These are phyloP conservation scores for Drosophila yakuba DNA, from an alignment of 1,140 invertebrate genomes.

Conservation along the genomic window DNA sequence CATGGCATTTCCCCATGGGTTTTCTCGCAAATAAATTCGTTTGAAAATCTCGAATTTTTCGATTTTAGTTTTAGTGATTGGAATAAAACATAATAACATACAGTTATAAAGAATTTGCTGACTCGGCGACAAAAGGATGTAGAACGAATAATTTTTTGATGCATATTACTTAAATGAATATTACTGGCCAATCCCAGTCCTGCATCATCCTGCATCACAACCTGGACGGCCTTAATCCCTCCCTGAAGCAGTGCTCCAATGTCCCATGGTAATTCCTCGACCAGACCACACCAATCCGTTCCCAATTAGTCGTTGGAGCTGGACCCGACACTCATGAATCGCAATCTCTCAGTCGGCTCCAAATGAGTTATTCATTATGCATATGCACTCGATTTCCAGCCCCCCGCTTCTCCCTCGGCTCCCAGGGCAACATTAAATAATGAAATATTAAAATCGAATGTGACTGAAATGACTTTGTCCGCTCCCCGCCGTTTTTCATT, in stretches of 20 bases:
- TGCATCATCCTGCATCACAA: not conserved
- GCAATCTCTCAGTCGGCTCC: constrained; percentile 17
- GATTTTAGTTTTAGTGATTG: too few relatives aligned
- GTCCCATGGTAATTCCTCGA: constrained; percentile 12
- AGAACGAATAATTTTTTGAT: not conserved
- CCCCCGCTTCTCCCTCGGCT: not conserved
- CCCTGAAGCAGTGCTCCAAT: constrained; percentile 1
- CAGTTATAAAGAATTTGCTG: too few relatives aligned
- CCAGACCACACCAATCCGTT: constrained; percentile 16
- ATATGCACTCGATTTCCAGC: constrained; percentile 40
- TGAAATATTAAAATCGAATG: constrained; percentile 82
- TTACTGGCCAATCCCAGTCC: constrained; percentile 1
- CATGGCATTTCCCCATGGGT: too few relatives aligned
- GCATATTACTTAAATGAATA: constrained; percentile 16
- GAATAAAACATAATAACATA: too few relatives aligned
- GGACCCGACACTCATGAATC: constrained; percentile 27
- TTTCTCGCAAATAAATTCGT: too few relatives aligned
- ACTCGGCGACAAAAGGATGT: too few relatives aligned
- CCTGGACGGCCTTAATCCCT: constrained; percentile 18
- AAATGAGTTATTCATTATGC: constrained; percentile 76
- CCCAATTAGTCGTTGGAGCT: constrained; percentile 2
- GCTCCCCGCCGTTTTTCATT: not conserved
- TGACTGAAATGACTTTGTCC: constrained; percentile 32
- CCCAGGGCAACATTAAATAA: constrained; percentile 65
- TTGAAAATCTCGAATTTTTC: too few relatives aligned